A percentile compares a stretch with the other conserved stretches of the same genome.
Evolutionary conservation across 2,113 vertebrate genomes (phyloP).

Genomic region (Procavia capensis): DNA sequence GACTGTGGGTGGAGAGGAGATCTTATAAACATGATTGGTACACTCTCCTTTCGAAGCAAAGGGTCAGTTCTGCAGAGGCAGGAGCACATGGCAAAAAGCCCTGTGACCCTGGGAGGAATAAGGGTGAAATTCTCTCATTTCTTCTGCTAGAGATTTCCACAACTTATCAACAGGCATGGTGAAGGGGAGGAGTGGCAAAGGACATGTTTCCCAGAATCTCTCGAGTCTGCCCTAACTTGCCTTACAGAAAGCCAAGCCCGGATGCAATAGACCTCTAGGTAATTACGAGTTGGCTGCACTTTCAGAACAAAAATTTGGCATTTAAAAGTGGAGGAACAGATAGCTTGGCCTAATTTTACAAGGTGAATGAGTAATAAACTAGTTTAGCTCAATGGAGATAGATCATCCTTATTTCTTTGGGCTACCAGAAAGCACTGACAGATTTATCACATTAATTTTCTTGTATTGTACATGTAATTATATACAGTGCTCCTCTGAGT

Average conservation of each 20-base stretch:
- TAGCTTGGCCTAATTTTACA: conserved; percentile 34
- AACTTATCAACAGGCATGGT: neutral
- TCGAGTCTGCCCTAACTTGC: neutral
- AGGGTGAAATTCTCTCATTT: neutral
- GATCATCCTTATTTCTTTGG: conserved; percentile 54
- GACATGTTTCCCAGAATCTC: neutral
- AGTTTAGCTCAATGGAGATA: neutral
- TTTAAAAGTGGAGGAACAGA: neutral
- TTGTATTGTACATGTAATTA: conserved; percentile 75
- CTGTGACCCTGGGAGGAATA: rapidly evolving
- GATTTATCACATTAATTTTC: conserved; percentile 65
- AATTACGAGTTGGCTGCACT: neutral
- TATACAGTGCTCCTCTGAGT: conserved; percentile 50
- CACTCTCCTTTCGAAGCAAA: neutral
- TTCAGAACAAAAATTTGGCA: conserved; percentile 9
- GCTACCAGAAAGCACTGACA: neutral
- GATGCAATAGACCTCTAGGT: neutral
- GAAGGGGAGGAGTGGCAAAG: neutral
- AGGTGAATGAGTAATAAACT: conserved; percentile 1
- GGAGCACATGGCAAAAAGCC: neutral
- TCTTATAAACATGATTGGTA: neutral
- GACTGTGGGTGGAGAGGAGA: neutral
- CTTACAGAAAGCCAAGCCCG: neutral
- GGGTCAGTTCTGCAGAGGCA: neutral
- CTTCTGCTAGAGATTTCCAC: neutral